Evolutionary conservation across 2,113 vertebrate genomes (phyloP).

Genomic region (Pelusios castaneus): DNA sequence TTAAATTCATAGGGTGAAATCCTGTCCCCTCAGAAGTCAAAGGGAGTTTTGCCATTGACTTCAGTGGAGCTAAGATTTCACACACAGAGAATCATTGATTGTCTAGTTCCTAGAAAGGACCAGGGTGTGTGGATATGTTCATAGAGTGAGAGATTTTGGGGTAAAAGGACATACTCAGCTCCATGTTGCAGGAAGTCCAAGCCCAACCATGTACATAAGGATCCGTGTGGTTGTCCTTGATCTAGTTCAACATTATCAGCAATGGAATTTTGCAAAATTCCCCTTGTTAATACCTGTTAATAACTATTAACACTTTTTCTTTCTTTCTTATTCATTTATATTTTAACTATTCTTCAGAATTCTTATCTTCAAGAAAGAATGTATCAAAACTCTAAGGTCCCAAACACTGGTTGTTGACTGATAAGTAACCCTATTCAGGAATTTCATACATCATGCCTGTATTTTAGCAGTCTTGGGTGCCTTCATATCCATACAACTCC

Average conservation of each 20-base stretch:
- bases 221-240: neutral
- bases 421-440: neutral
- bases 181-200: neutral
- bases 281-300: neutral
- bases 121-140: accelerated
- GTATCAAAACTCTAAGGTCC: neutral
- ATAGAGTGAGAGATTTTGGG: neutral
- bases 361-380: neutral
- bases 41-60: neutral
- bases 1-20: neutral
- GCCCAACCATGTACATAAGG: neutral
- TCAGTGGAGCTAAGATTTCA: neutral
- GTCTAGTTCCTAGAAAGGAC: neutral
- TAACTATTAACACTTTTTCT: neutral
- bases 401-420: neutral
- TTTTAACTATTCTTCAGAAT: neutral
- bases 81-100: neutral
- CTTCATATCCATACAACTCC: neutral
- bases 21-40: neutral
- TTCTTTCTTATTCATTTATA: neutral
- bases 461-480: neutral
- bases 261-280: neutral
- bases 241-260: neutral
- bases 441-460: neutral
- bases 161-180: neutral